Base-by-base conservation (phyloP, 2,888 invertebrate genomes). In the Gastrophysa polygoni region DNA sequence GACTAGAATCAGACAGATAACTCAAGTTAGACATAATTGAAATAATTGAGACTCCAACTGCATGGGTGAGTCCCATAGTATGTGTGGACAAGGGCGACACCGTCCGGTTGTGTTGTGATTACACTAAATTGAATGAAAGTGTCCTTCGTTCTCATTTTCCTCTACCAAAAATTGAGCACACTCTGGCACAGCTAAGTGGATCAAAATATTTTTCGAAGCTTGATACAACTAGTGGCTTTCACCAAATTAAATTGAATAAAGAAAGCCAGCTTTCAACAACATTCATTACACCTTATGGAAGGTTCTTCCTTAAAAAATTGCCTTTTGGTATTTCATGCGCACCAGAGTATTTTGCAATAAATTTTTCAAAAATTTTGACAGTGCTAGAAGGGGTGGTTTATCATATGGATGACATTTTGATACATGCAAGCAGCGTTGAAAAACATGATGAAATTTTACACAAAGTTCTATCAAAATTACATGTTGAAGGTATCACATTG, bases 161-260 rank as follows among this genome's bases (percentile, higher is more conserved):
- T 1, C 10, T 59, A 1, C 17, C 67, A 16, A 73, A 75, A 32
- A 65, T 76, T n/a, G 70, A 74, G 44, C 63, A 63, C 2, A 66
- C 67, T 5, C 29, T 71, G 50, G 70, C 68, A 4, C 61, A 65
- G 28, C 28, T 74, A 28, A 68, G 61, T 48, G 64, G 69, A 5
- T 64, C 71, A 1, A 67, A 66, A 60, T 28, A 66, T 52, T 75
- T 74, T 52, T 43, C 51, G 10, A 56, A 59, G 20, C 50, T 63
- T 34, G 64, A 67, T 51, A 24, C 64, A 0, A 50, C 49, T 2
- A 58, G 48, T 18, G 63, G 57, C 1, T 62, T 62, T 44, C 59
- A 59, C 47, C 59, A 63, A 54, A 56, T 58, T 11, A 57, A 57
- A 56, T 34, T 48, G n/a, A 55, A 44, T 1, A 24, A 59, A 47